Conservation (phyloP, 2,888 invertebrate genomes). For the Tipula vernalis region DNA sequence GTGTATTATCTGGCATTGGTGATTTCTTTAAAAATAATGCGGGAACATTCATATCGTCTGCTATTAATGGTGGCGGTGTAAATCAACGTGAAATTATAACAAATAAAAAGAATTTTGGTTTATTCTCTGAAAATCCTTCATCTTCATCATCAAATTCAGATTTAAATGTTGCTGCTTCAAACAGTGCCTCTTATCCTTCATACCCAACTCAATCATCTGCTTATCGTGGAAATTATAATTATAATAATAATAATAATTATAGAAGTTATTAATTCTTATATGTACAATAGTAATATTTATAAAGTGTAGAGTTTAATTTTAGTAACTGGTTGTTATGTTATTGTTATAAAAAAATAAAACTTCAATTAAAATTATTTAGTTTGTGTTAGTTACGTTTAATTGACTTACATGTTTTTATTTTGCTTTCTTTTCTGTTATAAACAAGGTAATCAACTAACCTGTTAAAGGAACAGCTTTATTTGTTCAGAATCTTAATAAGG, state of each 20-base stretch:
- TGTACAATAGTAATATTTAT: neutral
- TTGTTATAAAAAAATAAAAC: neutral
- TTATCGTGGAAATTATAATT: neutral
- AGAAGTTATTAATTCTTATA: neutral
- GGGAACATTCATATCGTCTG: neutral
- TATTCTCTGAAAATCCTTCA: constrained; percentile 33
- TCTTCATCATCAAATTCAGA: constrained; percentile 11
- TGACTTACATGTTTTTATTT: no score
- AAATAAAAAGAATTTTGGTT: constrained; percentile 30
- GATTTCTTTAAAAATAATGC: constrained; percentile 7
- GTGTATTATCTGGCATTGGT: neutral
- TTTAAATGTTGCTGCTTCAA: neutral
- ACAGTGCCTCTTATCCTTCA: neutral
- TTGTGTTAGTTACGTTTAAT: no score
- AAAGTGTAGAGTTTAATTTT: neutral
- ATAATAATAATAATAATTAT: neutral
- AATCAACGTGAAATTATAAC: constrained; percentile 28
- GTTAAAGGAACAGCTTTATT: no score
- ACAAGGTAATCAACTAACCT: no score
- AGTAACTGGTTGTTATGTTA: neutral
- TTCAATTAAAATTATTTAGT: neutral
- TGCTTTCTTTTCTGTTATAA: no score
- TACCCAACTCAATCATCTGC: neutral
- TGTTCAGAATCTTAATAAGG: no score
- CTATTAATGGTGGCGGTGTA: constrained; percentile 16